Conservation (phyloP, 2,888 invertebrate species). For the Ypsolopha scabrella region DNA sequence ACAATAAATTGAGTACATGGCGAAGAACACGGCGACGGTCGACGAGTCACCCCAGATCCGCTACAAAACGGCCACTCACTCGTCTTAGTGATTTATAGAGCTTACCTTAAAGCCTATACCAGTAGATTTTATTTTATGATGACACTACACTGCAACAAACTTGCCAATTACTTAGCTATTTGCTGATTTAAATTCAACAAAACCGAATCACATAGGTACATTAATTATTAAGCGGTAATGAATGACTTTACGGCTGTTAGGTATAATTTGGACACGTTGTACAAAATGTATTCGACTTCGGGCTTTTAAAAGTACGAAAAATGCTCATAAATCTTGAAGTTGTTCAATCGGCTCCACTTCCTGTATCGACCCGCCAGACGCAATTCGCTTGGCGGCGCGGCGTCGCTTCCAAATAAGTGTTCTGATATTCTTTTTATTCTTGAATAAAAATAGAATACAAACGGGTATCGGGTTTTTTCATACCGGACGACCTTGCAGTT, state of each 20-base stretch:
- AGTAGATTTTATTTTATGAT: not conserved
- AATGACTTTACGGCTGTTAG: not conserved
- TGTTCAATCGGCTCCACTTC: conserved; percentile 59
- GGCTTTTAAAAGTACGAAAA: conserved; percentile 39
- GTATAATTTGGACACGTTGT: not conserved
- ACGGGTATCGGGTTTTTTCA: conserved; percentile 44
- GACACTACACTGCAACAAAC: not conserved
- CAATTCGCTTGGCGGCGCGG: conserved; percentile 21
- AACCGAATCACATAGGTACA: not conserved
- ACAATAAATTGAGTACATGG: conserved; percentile 30
- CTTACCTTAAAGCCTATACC: not conserved
- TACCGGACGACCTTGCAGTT: conserved; percentile 59
- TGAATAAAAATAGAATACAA: conserved; percentile 63
- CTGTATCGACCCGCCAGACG: conserved; percentile 52
- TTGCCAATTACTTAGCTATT: too few relatives aligned
- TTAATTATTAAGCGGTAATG: not conserved
- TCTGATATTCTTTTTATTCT: conserved; percentile 60
- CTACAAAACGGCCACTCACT: conserved; percentile 1
- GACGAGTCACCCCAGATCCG: conserved; percentile 4
- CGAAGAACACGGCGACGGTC: conserved; percentile 18
- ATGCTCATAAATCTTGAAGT: conserved; percentile 59
- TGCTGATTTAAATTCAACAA: too few relatives aligned
- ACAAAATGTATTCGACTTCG: not conserved
- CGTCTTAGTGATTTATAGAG: not conserved
- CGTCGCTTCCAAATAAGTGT: conserved; percentile 62